Evolutionary conservation across 30 jellyfish, hydroid and myxozoan genomes (phyloP).

Genomic region (Pseudorhiza aurosa): DNA sequence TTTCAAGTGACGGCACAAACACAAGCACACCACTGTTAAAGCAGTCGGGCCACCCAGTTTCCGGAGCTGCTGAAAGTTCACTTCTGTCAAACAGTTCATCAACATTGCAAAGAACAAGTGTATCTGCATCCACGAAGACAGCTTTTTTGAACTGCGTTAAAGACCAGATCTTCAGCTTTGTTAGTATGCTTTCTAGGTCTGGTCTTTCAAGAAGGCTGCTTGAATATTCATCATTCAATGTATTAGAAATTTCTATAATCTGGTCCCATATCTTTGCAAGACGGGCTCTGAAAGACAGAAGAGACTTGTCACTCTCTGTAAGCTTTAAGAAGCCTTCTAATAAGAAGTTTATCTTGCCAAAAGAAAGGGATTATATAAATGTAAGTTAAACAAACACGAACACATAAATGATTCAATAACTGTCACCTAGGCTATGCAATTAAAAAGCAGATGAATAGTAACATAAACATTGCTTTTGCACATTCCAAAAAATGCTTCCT

Average conservation of each 20-base stretch:
- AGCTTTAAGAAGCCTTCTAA: too few relatives aligned
- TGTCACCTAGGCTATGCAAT: too few relatives aligned
- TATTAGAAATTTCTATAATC: conserved; percentile 38
- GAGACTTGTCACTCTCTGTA: too few relatives aligned
- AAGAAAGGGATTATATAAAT: too few relatives aligned
- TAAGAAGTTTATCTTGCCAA: too few relatives aligned
- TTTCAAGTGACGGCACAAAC: conserved; percentile 80
- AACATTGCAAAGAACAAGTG: conserved; percentile 80
- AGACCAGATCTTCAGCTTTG: conserved; percentile 83
- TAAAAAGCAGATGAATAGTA: too few relatives aligned
- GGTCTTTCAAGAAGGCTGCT: conserved; percentile 68
- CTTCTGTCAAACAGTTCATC: conserved; percentile 90
- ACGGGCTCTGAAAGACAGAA: conserved; percentile 35
- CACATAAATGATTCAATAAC: too few relatives aligned
- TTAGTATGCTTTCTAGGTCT: conserved; percentile 65
- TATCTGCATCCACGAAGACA: conserved; percentile 97
- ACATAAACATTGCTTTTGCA: too few relatives aligned
- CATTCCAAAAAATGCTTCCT: too few relatives aligned
- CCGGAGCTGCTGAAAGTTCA: conserved; percentile 96
- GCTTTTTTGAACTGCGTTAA: conserved; percentile 84
- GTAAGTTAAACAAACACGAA: too few relatives aligned
- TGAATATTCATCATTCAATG: conserved; percentile 44
- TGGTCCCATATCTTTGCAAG: conserved; percentile 76
- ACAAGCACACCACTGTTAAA: conserved; percentile 96
- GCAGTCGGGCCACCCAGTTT: conserved; percentile 99